These are phyloP conservation scores for Anguilla japonica DNA, from an alignment of 2,113 vertebrate genomes.

Conservation along the genomic window DNA sequence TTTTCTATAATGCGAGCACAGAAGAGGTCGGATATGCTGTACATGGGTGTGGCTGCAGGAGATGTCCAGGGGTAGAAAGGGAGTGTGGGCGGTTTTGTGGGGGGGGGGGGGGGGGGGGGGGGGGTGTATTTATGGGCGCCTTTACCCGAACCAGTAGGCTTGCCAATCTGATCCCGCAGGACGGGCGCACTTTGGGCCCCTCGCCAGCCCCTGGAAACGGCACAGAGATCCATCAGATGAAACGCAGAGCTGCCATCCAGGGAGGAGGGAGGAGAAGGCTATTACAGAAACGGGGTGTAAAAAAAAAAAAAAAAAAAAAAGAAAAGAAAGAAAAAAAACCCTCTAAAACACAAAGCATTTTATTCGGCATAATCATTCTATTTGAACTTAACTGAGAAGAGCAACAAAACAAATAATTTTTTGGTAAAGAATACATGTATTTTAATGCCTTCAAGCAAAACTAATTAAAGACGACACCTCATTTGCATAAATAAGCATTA, in stretches of 20 bases:
- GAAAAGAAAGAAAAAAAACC: slow-evolving; percentile 47
- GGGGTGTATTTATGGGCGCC: not conserved
- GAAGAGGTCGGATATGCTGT: not conserved
- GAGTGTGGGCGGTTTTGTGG: not conserved
- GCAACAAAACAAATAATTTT: slow-evolving; percentile 82
- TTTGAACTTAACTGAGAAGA: slow-evolving; percentile 76
- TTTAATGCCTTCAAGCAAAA: slow-evolving; percentile 83
- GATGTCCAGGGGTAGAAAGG: not conserved
- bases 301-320: slow-evolving; percentile 46
- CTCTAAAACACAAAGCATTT: slow-evolving; percentile 73
- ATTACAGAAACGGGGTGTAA: slow-evolving; percentile 55
- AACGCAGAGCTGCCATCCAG: slow-evolving; percentile 50
- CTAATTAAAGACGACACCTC: slow-evolving; percentile 83
- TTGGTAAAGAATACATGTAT: slow-evolving; percentile 81
- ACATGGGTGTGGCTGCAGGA: not conserved
- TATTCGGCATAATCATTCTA: slow-evolving; percentile 74
- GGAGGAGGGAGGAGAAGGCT: slow-evolving; percentile 70
- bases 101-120: too few species aligned
- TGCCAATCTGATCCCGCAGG: not conserved
- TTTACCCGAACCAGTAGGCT: not conserved
- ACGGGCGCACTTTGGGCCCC: not conserved
- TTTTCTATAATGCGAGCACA: not conserved
- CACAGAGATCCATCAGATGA: slow-evolving; percentile 56
- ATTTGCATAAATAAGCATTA: slow-evolving; percentile 84
- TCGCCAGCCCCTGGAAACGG: slow-evolving; percentile 46